phyloP scores from a whole-genome alignment of 2,888 invertebrate species.

The Hetaerina titia region DNA sequence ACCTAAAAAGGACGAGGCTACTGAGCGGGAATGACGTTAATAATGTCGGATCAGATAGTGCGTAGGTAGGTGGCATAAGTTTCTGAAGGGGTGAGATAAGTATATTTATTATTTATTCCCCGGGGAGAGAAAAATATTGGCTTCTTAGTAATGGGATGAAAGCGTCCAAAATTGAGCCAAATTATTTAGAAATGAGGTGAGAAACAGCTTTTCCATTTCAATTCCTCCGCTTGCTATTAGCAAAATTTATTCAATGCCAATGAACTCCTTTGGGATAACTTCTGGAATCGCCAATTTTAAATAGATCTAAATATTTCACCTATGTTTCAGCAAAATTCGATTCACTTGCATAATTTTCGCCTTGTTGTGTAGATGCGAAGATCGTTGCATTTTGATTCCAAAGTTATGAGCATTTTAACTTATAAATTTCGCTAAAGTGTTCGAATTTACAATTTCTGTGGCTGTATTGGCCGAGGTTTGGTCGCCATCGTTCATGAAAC shows the following conservation, averaged over 20 bases:
- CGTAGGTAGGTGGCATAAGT: conserved; percentile 49
- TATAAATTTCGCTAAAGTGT: too few relatives aligned
- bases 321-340: too few relatives aligned
- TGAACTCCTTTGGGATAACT: background rate
- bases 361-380: too few relatives aligned
- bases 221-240: background rate
- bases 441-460: too few relatives aligned
- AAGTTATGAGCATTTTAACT: too few relatives aligned
- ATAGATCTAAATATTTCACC: background rate
- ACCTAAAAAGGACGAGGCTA: conserved; percentile 54
- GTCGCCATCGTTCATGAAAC: too few relatives aligned
- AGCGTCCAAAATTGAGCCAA: conserved; percentile 28
- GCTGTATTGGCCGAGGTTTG: too few relatives aligned
- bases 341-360: too few relatives aligned
- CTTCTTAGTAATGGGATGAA: conserved; percentile 39
- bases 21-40: conserved; percentile 59
- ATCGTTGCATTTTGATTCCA: too few relatives aligned
- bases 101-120: background rate
- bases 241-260: background rate
- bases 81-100: conserved; percentile 11
- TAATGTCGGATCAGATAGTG: conserved; percentile 65
- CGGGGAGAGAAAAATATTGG: conserved; percentile 39
- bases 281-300: background rate
- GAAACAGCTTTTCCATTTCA: background rate
- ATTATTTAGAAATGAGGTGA: conserved; percentile 11